These are phyloP conservation scores for Sturmia bella DNA, from an alignment of 2,888 invertebrate genomes.

Conservation along the genomic window DNA sequence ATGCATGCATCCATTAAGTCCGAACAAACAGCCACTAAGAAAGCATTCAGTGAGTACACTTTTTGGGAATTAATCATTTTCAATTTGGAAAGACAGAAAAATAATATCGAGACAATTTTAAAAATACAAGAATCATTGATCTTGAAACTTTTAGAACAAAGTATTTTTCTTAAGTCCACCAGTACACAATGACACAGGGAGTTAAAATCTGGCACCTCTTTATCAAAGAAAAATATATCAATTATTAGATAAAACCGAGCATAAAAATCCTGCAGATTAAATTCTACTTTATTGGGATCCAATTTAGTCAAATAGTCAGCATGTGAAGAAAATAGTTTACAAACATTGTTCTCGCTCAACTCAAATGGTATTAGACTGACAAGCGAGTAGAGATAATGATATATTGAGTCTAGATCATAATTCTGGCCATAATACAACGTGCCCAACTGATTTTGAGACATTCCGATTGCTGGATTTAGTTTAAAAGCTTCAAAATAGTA, in stretches of 20 bases:
- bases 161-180: conserved; percentile 88
- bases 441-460: conserved; percentile 97
- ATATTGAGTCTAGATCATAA: conserved; percentile 92
- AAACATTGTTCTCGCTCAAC: conserved; percentile 93
- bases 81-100: conserved; percentile 90
- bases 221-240: conserved; percentile 83
- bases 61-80: conserved; percentile 89
- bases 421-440: conserved; percentile 91
- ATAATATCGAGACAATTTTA: conserved; percentile 90
- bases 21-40: conserved; percentile 90
- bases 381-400: conserved; percentile 93
- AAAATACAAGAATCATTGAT: conserved; percentile 86
- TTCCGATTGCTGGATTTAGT: conserved; percentile 90
- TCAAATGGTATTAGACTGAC: conserved; percentile 91
- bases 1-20: conserved; percentile 83
- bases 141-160: conserved; percentile 85
- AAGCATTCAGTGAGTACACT: conserved; percentile 91
- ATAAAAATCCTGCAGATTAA: conserved; percentile 82
- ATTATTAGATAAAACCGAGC: conserved; percentile 82
- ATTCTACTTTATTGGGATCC: conserved; percentile 81
- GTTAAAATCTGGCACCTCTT: conserved; percentile 85
- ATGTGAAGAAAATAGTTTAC: conserved; percentile 88
- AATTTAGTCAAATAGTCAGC: conserved; percentile 84
- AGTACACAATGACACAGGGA: conserved; percentile 87
- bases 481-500: conserved; percentile 93